Evolutionary conservation across 2,888 invertebrate species (phyloP), one percentile per base, ranked within the genome.

Genomic region (Drosophila leonis): DNA sequence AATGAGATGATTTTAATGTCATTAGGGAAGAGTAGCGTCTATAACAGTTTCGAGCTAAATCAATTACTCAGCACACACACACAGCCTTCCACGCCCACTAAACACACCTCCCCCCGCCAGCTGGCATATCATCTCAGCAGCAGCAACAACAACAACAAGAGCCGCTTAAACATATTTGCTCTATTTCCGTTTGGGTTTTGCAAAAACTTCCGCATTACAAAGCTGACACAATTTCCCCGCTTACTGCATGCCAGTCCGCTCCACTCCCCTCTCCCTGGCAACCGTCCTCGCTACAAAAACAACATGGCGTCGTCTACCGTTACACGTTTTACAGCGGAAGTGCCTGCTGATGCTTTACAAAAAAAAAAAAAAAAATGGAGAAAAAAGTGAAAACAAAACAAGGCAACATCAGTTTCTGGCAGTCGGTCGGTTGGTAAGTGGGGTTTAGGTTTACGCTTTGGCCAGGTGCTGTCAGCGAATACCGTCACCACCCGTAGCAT

Each of bases 141-240:
- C 54, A 15, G 27, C 42, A 67, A 56, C 51, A 69, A 62, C 63
- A 69, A 55, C 77, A 80, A 66, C 64, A 62, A 55, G 67, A 67
- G 76, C 67, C 83, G 84, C 90, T 87, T 85, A 87, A 85, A 85
- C 84, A 84, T 89, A 85, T 85, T 85, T 89, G 88, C 81, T 84
- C 90, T 85, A 89, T 85, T 85, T 85, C 84, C 84, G 84, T 89
- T 85, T 87, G 75, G 90, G 88, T 89, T 85, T 85, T 79, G 79
- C 88, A 82, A 89, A 87, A 84, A 89, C 89, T 84, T 84, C 84
- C 84, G 84, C 87, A 87, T 87, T 84, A 84, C 84, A 87, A 87
- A 89, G 82, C 84, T 85, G 88, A 87, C 90, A 80, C 90, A 85
- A 89, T 82, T 89, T 87, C 77, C 79, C 84, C 66, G 59, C 63